Evolutionary conservation across 1,140 invertebrate genomes (phyloP), one percentile per base, ranked within the genome.

Genomic region (Batillaria attramentaria): DNA sequence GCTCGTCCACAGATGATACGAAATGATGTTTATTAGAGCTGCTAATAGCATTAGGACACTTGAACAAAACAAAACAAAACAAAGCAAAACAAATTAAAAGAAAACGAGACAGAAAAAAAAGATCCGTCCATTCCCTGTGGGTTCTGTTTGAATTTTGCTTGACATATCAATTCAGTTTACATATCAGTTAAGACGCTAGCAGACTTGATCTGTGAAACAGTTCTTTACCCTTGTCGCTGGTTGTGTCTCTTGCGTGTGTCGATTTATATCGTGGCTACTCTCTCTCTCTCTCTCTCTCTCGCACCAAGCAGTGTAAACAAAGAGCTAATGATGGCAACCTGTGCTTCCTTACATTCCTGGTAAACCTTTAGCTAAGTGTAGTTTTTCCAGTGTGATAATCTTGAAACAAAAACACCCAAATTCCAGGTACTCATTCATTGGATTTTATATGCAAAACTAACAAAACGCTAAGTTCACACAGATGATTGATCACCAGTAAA

Each of bases 221-320:
- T 13, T 35, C 10, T 62, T 18, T n/a, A 62, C 8, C 57, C 18
- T 28, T 13, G 18, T 18, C 10, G 57, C n/a, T 13, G 5, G n/a
- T 28, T n/a, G 18, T n/a, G 6, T n/a, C 57, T 28, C 57, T n/a
- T 66, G 24, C 33, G 8, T 28, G 35, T 66, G 33, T 16, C 4
- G 57, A 62, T 5, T 62, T 13, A 18, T 16, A 18, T 16, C 57
- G 8, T n/a, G 18, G 5, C 8, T 28, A 13, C 10, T 62, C 10
- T 62, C 10, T 62, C 18, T 16, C 57, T 62, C 57, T 62, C 57
- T 62, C 57, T 62, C 57, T 62, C 57, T 62, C 10, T 16, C 57
- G 6, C 57, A n/a, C 57, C n/a, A 18, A n/a, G 18, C 31, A 18
- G 18, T 62, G 37, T 35, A 65, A 8, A 35, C 28, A 33, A 10